Base-by-base conservation (phyloP, 2,797 vertebrate genomes). In the Onychomys torridus region DNA sequence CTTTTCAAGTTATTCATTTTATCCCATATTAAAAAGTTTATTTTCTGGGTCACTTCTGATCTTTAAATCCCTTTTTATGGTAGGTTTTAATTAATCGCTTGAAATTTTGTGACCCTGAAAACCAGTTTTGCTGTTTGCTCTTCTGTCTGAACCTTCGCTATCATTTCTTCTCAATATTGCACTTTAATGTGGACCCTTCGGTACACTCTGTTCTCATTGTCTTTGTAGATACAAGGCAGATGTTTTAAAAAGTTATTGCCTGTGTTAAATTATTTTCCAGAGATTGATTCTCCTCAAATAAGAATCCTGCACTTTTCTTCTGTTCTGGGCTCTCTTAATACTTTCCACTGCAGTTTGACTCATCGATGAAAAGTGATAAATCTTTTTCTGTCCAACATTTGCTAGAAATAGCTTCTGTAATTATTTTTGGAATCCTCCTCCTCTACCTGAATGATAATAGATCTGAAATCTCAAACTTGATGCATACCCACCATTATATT, bases 251-350 rank as follows among this genome's bases (percentile, higher is more conserved):
- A 91, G 37, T 96, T 27, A 65, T 82, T 94, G 81, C 21, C 40
- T 89, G 13, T 95, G 59, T 11, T 92, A 82, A 91, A 89, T 94
- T 93, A 91, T 94, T 92, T 96, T 85, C 46, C 73, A 77, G 46
- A 79, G 55, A 92, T 93, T 83, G 57, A 78, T 78, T 93, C 17
- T 89, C 6, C 21, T 84, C 65, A 76, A 94, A 90, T 77, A 79
- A 55, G 75, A 89, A 71, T 82, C 4, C 29, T 63, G 4, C 3
- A 52, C 4, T 81, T 94, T 95, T 87, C 49, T 84, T 97, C 69
- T 93, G 7, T 21, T 21, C 3, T 91, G 29, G 3, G 40, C 32
- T 34, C 2, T 90, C 34, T 92, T 55, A 83, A 77, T 81, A 88
- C 11, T 82, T 95, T 88, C 61, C 5, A 88, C 2, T 6, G 4